Base-by-base conservation (phyloP, 2,888 invertebrate genomes). In the Aporophyla nigra region DNA sequence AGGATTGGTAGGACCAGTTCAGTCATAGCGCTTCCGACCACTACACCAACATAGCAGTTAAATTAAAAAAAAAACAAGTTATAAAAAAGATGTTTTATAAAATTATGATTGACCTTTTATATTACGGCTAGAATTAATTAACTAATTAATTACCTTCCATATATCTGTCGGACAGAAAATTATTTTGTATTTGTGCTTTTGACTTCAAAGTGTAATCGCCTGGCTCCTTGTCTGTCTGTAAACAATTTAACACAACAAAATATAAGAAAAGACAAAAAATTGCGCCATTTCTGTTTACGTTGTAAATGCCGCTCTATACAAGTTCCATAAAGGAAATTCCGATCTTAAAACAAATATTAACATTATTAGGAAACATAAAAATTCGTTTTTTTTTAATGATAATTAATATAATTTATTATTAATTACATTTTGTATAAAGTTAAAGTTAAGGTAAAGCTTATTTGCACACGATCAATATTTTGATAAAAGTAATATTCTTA, bases 131-230 rank as follows among this genome's bases (percentile, higher is more conserved):
- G 6, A 33, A 24, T 40, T 40, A 53, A 10, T 10, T 21, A 19
- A 14, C 59, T 43, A 43, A n/a, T 53, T 21, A 21, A 56, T 78
- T 80, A 78, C 78, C 78, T 80, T 14, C n/a, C 14, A 46, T 74
- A 24, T 74, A 21, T 24, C 0, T 53, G 21, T 77, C 62, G 0
- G 58, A 1, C 14, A 86, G 66, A 27, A 77, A 70, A 21, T 56
- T 46, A 2, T 75, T 74, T 27, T 85, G 70, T 27, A 89, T 54
- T 46, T 80, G 76, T 5, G 91, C 83, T 58, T 74, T 77, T 0
- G 93, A 88, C 14, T 54, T 80, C 61, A 93, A 91, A n/a, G 62
- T 89, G 71, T 92, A 94, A 5, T 83, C 56, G 1, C 87, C 85
- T 3, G 84, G 83, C 51, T 89, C 89, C 5, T 78, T 54, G 43